Evolutionary conservation across 2,113 vertebrate species (phyloP), one percentile per base, ranked within the genome.

Genomic region (Syngnathus scovelli): DNA sequence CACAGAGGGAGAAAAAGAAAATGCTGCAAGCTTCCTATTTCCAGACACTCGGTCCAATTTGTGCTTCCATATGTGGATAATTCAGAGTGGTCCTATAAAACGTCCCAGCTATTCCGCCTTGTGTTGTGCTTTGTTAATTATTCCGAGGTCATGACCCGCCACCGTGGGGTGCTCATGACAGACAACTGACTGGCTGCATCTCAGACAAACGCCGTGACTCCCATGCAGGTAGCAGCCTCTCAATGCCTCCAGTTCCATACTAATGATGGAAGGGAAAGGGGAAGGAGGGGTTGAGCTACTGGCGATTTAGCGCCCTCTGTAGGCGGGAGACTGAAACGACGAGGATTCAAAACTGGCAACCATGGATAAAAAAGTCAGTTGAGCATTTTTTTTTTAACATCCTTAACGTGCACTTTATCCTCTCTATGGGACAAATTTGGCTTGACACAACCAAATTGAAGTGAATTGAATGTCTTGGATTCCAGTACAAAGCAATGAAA

Each of bases 221-320:
- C 59, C 69, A 77, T 70, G 69, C 61, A 70, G 55, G 16, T 21
- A 52, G 49, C 48, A 36, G 27, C 27, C 5, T 36, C 27, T 6
- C 55, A 9, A 16, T 33, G 55, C 55, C 16, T 58, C 48, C 27
- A 58, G 23, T 5, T 6, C 23, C 55, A 58, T 58, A 36, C 27
- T 58, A 77, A 82, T 75, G 63, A 76, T 48, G 48, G 18, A 33
- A 36, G 23, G n/a, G 60, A 33, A 33, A 51, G 3, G 44, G 27
- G 11, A 44, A 11, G 19, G 18, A 62, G n/a, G 64, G 46, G 15
- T 16, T 1, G 6, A 48, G 46, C 5, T 55, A 13, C 37, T 74
- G 67, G 68, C 66, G 49, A 41, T 61, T 18, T 12, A 74, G 73
- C 83, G 39, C 76, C 78, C 77, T 75, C 80, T 83, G 66, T 61